Evolutionary conservation across 1,140 invertebrate species (phyloP), one percentile per base, ranked within the genome.

Genomic region (Oscheius sp.): DNA sequence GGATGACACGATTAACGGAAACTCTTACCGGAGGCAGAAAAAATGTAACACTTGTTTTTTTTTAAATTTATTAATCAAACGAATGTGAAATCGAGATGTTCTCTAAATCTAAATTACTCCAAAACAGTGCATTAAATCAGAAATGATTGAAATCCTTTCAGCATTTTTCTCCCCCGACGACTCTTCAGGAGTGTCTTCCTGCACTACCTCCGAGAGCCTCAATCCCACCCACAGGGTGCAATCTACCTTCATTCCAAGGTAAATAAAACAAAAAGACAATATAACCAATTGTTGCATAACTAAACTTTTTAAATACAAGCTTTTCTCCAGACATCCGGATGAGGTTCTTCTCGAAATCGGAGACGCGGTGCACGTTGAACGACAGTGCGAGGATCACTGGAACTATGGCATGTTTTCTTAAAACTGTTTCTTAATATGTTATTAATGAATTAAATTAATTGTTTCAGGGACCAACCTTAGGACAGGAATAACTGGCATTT

Each of bases 281-380:
- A 0, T 26, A 15, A 29, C n/a, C 18, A 26, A 15, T 59, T 59
- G 15, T 26, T 26, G 15, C 15, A 35, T 29, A 59, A 59, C 13
- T 46, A 7, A n/a, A 62, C 36, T 59, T 20, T 66, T 15, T 46
- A 59, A 59, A 29, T 23, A 62, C 18, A 15, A 46, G 58, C 10
- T 46, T 7, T 66, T 31, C 26, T 73, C 35, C 23, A 66, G 94
- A 64, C 95, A 97, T 86, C 89, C 91, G 36, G 95, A 97, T 84
- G 94, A 98, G 87, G 91, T 97, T 62, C 92, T 94, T 84, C 89
- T 97, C 13, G 94, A 97, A 87, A 95, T 97, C 62, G 95, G 95
- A 3, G 95, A 98, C 86, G 93, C 94, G 3, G 90, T 98, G 77
- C 96, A 97, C 82, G 93, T 98, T 73, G 92, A 95, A 80, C 93